Evolutionary conservation across 2,888 invertebrate species (phyloP).

Genomic region (Agrotis exclamationis): DNA sequence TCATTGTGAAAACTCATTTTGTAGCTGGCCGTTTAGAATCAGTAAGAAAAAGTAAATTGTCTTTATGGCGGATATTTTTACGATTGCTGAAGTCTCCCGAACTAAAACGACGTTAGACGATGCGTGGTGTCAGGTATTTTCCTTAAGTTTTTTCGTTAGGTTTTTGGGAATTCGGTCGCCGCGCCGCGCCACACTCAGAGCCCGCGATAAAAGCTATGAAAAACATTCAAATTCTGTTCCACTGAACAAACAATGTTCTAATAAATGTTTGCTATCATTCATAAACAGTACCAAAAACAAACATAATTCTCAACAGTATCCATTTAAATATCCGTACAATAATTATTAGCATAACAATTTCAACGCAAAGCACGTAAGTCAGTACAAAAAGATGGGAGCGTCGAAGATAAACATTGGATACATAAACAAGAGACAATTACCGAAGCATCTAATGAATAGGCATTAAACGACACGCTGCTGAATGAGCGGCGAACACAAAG

Average conservation of each 20-base stretch:
- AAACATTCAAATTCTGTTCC: too few species aligned
- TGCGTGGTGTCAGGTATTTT: too few species aligned
- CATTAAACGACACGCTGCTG: constrained; percentile 74
- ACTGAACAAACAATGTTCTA: neutral
- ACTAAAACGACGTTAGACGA: too few species aligned
- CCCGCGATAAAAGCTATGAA: too few species aligned
- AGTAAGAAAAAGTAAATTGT: too few species aligned
- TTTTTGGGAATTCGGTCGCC: too few species aligned
- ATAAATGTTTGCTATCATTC: neutral
- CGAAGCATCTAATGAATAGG: constrained; percentile 76
- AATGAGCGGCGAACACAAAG: constrained; percentile 84
- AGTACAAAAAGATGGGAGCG: constrained; percentile 61
- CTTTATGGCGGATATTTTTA: too few species aligned
- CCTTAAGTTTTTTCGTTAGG: too few species aligned
- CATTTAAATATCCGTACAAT: constrained; percentile 49
- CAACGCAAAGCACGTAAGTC: constrained; percentile 54
- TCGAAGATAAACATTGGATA: constrained; percentile 61
- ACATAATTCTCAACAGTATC: constrained; percentile 14
- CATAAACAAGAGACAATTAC: constrained; percentile 71
- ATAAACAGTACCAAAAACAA: constrained; percentile 17
- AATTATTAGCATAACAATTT: constrained; percentile 62
- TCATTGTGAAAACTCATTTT: too few species aligned
- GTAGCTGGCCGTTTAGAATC: too few species aligned
- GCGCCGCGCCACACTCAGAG: too few species aligned
- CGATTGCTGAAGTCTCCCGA: too few species aligned